phyloP scores from a whole-genome alignment of 1,140 invertebrate genomes.

The Zeugodacus cucurbitae region DNA sequence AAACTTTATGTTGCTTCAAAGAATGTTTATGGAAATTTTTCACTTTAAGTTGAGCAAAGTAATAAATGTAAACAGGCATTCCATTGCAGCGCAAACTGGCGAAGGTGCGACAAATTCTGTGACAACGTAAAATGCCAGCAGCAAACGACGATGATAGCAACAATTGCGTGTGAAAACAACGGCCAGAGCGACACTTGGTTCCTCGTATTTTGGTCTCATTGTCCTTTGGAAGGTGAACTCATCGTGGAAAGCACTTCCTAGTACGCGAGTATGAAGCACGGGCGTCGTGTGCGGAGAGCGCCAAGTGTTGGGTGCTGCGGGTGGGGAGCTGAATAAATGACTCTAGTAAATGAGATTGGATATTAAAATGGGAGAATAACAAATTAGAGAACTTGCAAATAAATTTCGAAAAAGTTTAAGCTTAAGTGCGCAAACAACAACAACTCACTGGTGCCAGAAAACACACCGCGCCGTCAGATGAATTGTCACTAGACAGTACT shows the following conservation, averaged over 20 bases:
- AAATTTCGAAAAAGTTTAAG: constrained; percentile 55
- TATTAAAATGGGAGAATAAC: constrained; percentile 65
- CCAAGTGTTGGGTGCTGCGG: not conserved
- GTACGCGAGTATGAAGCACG: not conserved
- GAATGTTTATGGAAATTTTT: constrained; percentile 66
- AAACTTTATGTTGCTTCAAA: constrained; percentile 66
- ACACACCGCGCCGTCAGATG: not conserved
- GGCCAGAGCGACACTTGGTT: not conserved
- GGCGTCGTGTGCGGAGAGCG: no score
- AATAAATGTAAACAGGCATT: constrained; percentile 66
- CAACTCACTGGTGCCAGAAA: not conserved
- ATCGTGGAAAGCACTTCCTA: not conserved
- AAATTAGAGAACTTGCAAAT: constrained; percentile 65
- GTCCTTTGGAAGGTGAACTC: not conserved
- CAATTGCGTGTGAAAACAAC: constrained; percentile 9
- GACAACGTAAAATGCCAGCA: constrained; percentile 28
- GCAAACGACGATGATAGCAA: constrained; percentile 5
- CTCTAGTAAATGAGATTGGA: constrained; percentile 60
- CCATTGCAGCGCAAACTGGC: constrained; percentile 47
- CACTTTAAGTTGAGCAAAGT: constrained; percentile 65
- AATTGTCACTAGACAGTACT: not conserved
- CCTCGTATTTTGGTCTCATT: not conserved
- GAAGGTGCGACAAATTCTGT: constrained; percentile 62
- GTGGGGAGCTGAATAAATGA: constrained; percentile 28
- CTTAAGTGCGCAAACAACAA: not conserved